These are phyloP conservation scores for Ceyx margarethae DNA, from an alignment of 2,113 vertebrate species.

Conservation along the genomic window DNA sequence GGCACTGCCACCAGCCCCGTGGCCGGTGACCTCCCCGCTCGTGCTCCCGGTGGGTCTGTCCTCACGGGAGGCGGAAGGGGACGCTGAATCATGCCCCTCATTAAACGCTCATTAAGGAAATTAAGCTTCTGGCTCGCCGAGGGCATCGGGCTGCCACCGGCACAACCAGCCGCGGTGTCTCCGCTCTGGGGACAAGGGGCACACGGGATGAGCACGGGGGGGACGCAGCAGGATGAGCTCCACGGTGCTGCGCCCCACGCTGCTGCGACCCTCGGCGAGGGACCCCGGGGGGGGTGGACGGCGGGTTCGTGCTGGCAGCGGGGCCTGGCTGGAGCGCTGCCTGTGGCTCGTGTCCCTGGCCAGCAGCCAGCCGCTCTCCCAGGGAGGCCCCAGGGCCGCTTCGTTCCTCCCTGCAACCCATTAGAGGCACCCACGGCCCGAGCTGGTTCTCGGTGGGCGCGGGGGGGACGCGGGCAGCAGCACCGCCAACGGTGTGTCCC, in stretches of 20 bases:
- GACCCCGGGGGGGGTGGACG: rapidly evolving
- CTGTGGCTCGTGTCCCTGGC: background rate
- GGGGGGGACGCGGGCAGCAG: background rate
- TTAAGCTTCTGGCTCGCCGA: background rate
- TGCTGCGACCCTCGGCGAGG: rapidly evolving
- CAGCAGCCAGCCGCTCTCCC: background rate
- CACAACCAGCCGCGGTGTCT: background rate
- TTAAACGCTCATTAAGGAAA: constrained; percentile 35
- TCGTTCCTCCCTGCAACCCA: background rate
- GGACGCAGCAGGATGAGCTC: rapidly evolving
- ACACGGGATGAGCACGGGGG: rapidly evolving
- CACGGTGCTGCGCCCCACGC: rapidly evolving
- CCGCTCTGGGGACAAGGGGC: background rate
- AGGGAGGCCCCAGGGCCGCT: background rate
- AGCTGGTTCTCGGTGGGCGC: background rate
- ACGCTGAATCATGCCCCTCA: background rate
- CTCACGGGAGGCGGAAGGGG: background rate
- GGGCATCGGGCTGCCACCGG: rapidly evolving
- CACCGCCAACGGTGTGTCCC: rapidly evolving
- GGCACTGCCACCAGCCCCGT: background rate
- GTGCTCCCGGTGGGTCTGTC: background rate
- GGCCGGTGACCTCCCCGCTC: rapidly evolving
- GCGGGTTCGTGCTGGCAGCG: background rate
- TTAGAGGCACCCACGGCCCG: background rate
- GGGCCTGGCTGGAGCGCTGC: rapidly evolving